Evolutionary conservation across 1,140 invertebrate genomes (phyloP), one percentile per base, ranked within the genome.

Genomic region (Holotrichia oblita): DNA sequence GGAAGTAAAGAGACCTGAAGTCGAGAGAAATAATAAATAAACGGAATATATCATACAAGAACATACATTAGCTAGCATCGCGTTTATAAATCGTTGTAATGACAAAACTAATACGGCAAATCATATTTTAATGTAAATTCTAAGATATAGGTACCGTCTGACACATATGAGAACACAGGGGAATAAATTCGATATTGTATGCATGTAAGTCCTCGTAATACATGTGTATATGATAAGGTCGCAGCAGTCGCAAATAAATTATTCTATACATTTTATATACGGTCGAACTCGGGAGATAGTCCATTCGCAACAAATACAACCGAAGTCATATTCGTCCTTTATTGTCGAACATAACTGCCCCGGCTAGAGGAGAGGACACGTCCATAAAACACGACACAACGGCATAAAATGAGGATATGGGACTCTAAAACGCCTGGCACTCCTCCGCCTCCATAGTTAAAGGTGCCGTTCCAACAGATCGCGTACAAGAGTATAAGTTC

Each of bases 211-310:
- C 61, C 22, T 2, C 27, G 27, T 34, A 34, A 69, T 69, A 69
- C 61, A 69, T 69, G 61, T 69, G 61, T 27, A 34, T 34, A 69
- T 69, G 61, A 69, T 69, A 69, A 69, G 61, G 61, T 69, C 61
- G 61, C 20, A 17, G 61, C 20, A 17, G 61, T 24, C 20, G 61
- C 61, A 69, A 69, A 69, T 69, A 69, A 69, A 69, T 69, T 69
- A 69, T 69, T 69, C 61, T 69, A 69, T 69, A 69, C 61, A 69
- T 69, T 69, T 69, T 69, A 69, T 69, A 69, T 69, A 69, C 61
- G 61, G 61, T 10, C 27, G 27, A 34, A 34, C 2, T 34, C 61
- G 22, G 61, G 27, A 17, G 61, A 27, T 17, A 69, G 61, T 69
- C 61, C 61, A 69, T 69, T 69, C 61, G 61, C 61, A 69, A 69